Evolutionary conservation across 2,888 invertebrate species (phyloP).

Genomic region (Carcina quercana): DNA sequence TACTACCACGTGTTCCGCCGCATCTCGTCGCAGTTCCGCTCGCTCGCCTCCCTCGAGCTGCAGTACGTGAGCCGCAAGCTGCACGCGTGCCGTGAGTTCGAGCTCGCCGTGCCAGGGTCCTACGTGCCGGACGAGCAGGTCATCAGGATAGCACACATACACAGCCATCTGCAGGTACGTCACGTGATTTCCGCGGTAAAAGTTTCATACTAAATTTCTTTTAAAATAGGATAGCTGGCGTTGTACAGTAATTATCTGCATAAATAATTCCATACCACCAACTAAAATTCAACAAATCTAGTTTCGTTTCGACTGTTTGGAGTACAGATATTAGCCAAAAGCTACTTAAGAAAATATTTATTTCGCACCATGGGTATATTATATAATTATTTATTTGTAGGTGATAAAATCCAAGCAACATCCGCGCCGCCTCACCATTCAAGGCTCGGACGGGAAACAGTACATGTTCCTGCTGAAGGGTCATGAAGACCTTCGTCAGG

Average conservation of each 20-base stretch:
- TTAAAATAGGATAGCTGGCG: too few species aligned
- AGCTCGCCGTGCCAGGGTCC: conserved; percentile 98
- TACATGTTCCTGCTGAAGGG: conserved; percentile 99
- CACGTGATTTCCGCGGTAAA: too few species aligned
- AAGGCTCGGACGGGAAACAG: conserved; percentile 96
- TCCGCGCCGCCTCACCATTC: conserved; percentile 94
- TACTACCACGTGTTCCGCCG: conserved; percentile 98
- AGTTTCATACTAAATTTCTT: too few species aligned
- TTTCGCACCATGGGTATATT: too few species aligned
- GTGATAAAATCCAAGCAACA: conserved; percentile 99
- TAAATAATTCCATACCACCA: too few species aligned
- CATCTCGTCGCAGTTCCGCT: conserved; percentile 93
- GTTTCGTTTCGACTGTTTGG: too few species aligned
- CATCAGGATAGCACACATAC: conserved; percentile 90
- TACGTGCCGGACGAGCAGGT: conserved; percentile 93
- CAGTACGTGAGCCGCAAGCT: conserved; percentile 96
- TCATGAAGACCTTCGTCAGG: conserved; percentile 98
- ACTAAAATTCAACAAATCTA: too few species aligned
- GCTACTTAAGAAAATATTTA: too few species aligned
- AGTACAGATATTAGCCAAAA: too few species aligned
- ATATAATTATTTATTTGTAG: too few species aligned
- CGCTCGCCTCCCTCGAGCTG: conserved; percentile 89
- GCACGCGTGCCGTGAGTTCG: conserved; percentile 89
- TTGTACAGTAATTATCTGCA: too few species aligned
- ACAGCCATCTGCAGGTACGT: conserved; percentile 87